Conservation (phyloP, 1,140 invertebrate species). For the Drosophila ogumai region DNA sequence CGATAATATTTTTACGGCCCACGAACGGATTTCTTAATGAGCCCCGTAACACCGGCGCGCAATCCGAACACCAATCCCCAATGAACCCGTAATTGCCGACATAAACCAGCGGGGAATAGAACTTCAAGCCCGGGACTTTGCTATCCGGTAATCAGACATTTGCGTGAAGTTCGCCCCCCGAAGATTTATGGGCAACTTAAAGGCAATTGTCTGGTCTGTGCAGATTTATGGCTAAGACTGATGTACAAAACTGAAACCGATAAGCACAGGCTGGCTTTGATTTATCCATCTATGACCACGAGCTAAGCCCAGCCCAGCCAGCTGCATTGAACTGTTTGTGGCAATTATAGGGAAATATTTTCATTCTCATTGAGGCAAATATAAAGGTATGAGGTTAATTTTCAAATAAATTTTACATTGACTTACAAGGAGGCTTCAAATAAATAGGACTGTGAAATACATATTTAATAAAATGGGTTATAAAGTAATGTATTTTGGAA, state of each 20-base stretch:
- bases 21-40: conserved; percentile 78
- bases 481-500: not conserved
- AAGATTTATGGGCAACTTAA: conserved; percentile 67
- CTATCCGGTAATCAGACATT: conserved; percentile 50
- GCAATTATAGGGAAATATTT: conserved; percentile 3
- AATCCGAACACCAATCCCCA: conserved; percentile 23
- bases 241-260: conserved; percentile 37
- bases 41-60: conserved; percentile 27
- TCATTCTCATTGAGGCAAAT: not conserved
- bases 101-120: conserved; percentile 23
- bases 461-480: no score
- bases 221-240: conserved; percentile 55
- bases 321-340: conserved; percentile 12
- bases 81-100: conserved; percentile 34
- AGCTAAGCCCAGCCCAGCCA: conserved; percentile 5
- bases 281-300: conserved; percentile 47
- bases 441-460: not conserved
- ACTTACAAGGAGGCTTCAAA: not conserved
- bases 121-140: conserved; percentile 3
- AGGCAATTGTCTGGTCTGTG: conserved; percentile 52
- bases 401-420: not conserved
- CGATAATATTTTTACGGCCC: conserved; percentile 75
- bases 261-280: conserved; percentile 45
- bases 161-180: conserved; percentile 46
- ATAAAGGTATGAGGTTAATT: not conserved